Base-by-base conservation (phyloP, 37 sponge, comb jelly and placozoan genomes). In the Chondrilla cf. caribensis region DNA sequence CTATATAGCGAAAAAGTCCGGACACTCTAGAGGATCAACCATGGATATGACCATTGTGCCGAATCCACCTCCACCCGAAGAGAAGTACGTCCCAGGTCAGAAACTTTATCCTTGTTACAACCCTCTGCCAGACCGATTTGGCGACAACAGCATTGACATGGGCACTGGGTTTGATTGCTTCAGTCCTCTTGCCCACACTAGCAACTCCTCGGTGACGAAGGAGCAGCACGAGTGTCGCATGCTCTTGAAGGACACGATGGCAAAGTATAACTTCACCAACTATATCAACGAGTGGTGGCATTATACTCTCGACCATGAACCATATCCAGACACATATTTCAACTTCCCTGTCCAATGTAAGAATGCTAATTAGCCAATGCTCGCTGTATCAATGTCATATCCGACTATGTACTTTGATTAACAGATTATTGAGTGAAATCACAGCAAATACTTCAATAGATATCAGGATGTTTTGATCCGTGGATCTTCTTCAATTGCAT, bases 131-230 rank as follows among this genome's bases (percentile, higher is more conserved):
- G n/a, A 44, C n/a, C 35, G 82, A 32, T 82, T 43, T 75, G 41
- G 51, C 5, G 82, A 82, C 62, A 67, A 67, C 42, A 82, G 70
- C 37, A 8, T 82, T 41, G 82, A 82, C 40, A 82, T 82, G 82
- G 82, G 82, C 2, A 82, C 82, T 7, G 70, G 70, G 8, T 82
- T 82, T 11, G 82, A 82, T 38, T 82, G 82, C 62, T 82, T 82
- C 29, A 32, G 40, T 28, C 39, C 68, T 19, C 71, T 60, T 33
- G 67, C 82, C 0, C 82, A 82, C 62, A 67, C 82, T 18, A 64
- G 72, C 42, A 82, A 75, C 47, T 36, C 71, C 55, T 28, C 32
- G 17, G 40, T 82, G 37, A 67, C 70, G 22, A 32, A 38, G 22
- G 35, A 64, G 25, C 70, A 68, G n/a, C 31, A 28, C 36, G 17